Percentiles rank a stretch among this genome's conserved stretches.
Evolutionary conservation across 1,140 invertebrate genomes (phyloP).

Genomic region (Hypothenemus hampei): DNA sequence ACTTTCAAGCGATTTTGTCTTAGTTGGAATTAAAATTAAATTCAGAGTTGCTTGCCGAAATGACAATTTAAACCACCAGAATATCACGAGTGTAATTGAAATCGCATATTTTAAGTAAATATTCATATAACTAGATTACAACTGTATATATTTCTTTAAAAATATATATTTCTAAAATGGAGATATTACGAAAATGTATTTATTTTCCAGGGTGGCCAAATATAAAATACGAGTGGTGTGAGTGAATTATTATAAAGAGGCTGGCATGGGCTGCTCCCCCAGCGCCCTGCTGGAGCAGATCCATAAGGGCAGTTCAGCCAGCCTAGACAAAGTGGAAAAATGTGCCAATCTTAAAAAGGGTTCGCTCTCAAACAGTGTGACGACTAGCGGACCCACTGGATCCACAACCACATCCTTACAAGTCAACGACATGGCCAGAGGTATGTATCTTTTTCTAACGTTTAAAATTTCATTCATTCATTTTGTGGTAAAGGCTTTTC

Average conservation of each 20-base stretch:
- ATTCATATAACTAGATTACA: too few species aligned
- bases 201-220: too few species aligned
- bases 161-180: neutral
- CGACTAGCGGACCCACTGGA: neutral
- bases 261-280: conserved; percentile 43
- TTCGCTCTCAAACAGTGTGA: conserved; percentile 6
- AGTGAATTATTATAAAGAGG: conserved; percentile 14
- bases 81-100: too few species aligned
- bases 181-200: neutral
- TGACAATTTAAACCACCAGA: too few species aligned
- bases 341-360: conserved; percentile 23
- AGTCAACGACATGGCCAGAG: conserved; percentile 17
- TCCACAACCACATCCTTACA: conserved; percentile 12
- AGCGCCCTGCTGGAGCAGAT: conserved; percentile 42
- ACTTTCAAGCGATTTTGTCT: too few species aligned
- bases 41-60: too few species aligned
- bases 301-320: conserved; percentile 39
- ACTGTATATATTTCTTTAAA: too few species aligned
- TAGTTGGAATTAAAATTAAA: too few species aligned
- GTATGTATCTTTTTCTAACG: conserved; percentile 8
- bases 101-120: too few species aligned
- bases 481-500: neutral
- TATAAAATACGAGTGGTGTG: too few species aligned
- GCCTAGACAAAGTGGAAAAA: conserved; percentile 33
- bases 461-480: neutral